Conservation (phyloP, 1,140 invertebrate species). For the Lepidurus apus region DNA sequence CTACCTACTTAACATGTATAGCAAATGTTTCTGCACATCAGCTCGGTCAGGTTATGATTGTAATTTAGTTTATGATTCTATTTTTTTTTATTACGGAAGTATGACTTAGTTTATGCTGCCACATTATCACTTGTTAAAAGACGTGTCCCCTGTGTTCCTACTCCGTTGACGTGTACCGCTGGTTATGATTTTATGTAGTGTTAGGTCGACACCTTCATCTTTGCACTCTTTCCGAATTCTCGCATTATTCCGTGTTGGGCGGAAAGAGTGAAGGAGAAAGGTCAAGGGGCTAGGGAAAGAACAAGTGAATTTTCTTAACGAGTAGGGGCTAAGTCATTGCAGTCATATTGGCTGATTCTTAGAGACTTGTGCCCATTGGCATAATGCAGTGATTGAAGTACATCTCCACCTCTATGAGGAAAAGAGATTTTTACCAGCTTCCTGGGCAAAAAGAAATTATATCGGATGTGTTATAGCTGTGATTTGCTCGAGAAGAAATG, state of each 20-base stretch:
- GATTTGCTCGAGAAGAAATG: not conserved
- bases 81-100: not conserved
- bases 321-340: slow-evolving; percentile 18
- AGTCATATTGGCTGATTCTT: slow-evolving; percentile 10
- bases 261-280: not conserved
- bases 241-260: not conserved
- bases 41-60: not conserved
- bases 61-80: not conserved
- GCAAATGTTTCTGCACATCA: slow-evolving; percentile 3
- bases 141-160: not conserved
- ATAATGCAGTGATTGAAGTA: slow-evolving; percentile 1
- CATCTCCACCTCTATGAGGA: slow-evolving; percentile 7
- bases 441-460: not conserved
- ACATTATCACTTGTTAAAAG: not conserved
- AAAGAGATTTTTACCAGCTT: not conserved
- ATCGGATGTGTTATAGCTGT: slow-evolving; percentile 3
- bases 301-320: slow-evolving; percentile 10
- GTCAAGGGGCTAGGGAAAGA: not conserved
- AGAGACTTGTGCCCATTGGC: not conserved
- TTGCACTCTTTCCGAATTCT: not conserved
- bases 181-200: not conserved
- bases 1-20: slow-evolving; percentile 17
- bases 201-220: not conserved
- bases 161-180: not conserved
- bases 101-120: not conserved